These are phyloP conservation scores for Aphaenogaster ashmeadi DNA, from an alignment of 1,140 invertebrate species.

Conservation along the genomic window DNA sequence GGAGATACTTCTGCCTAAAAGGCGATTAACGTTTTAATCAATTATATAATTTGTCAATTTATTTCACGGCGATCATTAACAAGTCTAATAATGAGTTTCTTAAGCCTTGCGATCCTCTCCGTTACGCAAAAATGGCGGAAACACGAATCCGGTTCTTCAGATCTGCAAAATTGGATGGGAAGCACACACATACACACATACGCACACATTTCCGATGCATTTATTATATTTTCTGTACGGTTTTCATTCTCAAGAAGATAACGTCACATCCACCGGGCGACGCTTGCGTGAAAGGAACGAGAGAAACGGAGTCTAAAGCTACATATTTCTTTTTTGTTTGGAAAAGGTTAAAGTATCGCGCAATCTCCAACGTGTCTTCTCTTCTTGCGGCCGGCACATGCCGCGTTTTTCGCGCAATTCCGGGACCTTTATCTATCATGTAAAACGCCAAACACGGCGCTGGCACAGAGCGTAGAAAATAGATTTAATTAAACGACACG, in stretches of 20 bases:
- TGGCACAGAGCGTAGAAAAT: conserved; percentile 63
- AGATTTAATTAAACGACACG: conserved; percentile 64
- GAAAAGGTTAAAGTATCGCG: conserved; percentile 68
- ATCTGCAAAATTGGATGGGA: conserved; percentile 35
- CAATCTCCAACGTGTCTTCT: conserved; percentile 9
- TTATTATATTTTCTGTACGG: conserved; percentile 17
- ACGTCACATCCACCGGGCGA: conserved; percentile 55
- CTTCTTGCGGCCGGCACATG: background rate
- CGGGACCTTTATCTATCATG: conserved; percentile 44
- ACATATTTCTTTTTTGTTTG: conserved; percentile 41
- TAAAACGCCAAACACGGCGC: conserved; percentile 62
- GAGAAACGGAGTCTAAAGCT: conserved; percentile 70
- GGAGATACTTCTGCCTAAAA: too few relatives aligned
- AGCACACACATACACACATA: conserved; percentile 16
- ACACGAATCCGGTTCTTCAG: background rate
- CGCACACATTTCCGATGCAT: conserved; percentile 8
- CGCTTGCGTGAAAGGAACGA: conserved; percentile 62
- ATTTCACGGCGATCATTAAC: background rate
- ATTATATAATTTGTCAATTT: background rate
- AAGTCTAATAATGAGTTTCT: conserved; percentile 15
- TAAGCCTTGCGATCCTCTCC: background rate
- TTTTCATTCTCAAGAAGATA: background rate
- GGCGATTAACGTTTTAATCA: background rate
- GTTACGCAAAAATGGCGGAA: background rate
- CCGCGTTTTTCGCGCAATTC: conserved; percentile 34